Evolutionary conservation across 2,797 vertebrate genomes (phyloP), one percentile per base, ranked within the genome.

Genomic region (Falco naumanni): DNA sequence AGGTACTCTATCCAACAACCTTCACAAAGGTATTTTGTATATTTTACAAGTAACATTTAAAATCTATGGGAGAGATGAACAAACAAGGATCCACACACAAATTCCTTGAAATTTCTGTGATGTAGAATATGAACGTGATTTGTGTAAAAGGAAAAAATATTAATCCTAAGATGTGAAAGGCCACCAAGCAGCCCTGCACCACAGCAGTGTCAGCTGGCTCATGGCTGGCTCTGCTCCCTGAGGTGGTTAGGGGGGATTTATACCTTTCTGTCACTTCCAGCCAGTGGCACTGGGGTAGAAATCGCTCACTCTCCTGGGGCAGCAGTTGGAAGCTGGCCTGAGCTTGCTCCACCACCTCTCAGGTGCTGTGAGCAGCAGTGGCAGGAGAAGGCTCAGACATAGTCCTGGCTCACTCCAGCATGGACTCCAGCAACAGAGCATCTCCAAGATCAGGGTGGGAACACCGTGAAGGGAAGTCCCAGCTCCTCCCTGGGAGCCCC

Each of bases 401-500:
- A 11, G 26, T 48, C 68, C 20, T 31, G 25, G 59, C 50, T 64
- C n/a, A 37, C 21, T 12, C 19, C 29, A 47, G 47, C 34, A 63
- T 45, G 53, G 39, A 19, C 34, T 21, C 14, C 7, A 1, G 39
- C n/a, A 72, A 72, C 33, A 84, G 25, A 34, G 0, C 12, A 43
- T 48, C 45, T 71, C 29, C 51, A 29, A 84, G n/a, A 28, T 4
- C 1, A 0, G 8, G 9, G 26, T 20, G 37, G n/a, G 29, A 66
- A 72, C 0, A 0, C 31, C 1, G 0, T 37, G 56, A 83, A 41
- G 18, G 31, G 50, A 50, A 75, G 16, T 31, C 22, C 7, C 39
- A 60, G 25, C 13, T 59, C 39, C 33, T 47, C 17, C 39, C 17
- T 2, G 3, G 41, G 26, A 92, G 13, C 28, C 24, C 29, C 0